These are phyloP conservation scores for Papilio gigon DNA, from an alignment of 2,888 invertebrate species.

Conservation along the genomic window DNA sequence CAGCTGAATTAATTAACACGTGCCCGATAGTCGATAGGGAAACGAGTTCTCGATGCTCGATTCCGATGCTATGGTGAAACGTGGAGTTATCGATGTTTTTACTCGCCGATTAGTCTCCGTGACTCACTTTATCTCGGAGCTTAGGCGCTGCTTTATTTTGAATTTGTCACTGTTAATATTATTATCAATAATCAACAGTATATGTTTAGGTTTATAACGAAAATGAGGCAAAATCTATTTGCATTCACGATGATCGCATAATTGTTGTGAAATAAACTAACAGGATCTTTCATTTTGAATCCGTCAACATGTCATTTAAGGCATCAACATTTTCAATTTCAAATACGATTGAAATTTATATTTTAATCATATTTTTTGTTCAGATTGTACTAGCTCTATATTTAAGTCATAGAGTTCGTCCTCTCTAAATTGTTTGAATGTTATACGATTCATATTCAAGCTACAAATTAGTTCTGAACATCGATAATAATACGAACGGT, in stretches of 20 bases:
- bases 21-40: constrained; percentile 65
- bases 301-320: background rate
- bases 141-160: constrained; percentile 56
- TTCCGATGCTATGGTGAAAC: constrained; percentile 71
- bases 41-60: constrained; percentile 68
- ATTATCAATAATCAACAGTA: constrained; percentile 8
- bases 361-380: constrained; percentile 9
- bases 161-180: constrained; percentile 27
- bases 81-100: constrained; percentile 73
- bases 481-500: constrained; percentile 9
- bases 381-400: background rate
- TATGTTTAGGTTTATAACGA: background rate
- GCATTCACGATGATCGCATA: background rate
- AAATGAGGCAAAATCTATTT: too few species aligned
- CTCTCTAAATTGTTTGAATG: constrained; percentile 20
- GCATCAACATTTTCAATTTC: background rate
- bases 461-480: background rate
- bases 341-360: background rate
- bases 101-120: constrained; percentile 70
- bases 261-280: background rate
- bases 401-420: constrained; percentile 8
- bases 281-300: background rate
- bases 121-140: constrained; percentile 66
- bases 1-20: constrained; percentile 79
- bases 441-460: constrained; percentile 12